A percentile compares a stretch with the other conserved stretches of the same genome.
Conservation (phyloP, 1,140 invertebrate genomes). For the Samia ricini region DNA sequence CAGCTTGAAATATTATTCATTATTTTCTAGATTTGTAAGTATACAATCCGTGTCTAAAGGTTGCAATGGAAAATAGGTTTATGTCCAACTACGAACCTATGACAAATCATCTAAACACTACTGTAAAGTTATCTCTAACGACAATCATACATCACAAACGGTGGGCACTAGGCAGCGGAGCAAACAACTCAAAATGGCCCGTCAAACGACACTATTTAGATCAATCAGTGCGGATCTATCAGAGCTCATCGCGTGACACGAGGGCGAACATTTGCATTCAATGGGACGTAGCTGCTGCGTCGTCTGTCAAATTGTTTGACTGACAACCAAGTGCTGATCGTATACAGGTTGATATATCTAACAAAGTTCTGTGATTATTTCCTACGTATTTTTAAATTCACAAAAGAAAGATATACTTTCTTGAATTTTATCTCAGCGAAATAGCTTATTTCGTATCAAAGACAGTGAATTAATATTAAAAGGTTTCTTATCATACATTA, state of each 20-base stretch:
- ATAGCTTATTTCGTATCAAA: too few relatives aligned
- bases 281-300: conserved; percentile 41
- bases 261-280: conserved; percentile 73
- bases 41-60: background rate
- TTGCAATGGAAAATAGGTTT: background rate
- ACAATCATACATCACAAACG: background rate
- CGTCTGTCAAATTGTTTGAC: conserved; percentile 43
- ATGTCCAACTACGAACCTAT: background rate
- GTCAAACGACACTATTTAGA: conserved; percentile 34
- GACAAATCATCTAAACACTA: background rate
- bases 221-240: conserved; percentile 58
- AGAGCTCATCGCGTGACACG: conserved; percentile 39
- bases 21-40: background rate
- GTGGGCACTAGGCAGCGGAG: background rate
- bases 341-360: conserved; percentile 23
- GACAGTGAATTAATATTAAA: too few relatives aligned
- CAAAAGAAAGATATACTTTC: too few relatives aligned
- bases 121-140: background rate
- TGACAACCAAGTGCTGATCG: conserved; percentile 26
- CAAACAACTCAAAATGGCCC: background rate
- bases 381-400: conserved; percentile 1
- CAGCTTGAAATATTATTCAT: too few relatives aligned
- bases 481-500: too few relatives aligned
- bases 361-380: conserved; percentile 6
- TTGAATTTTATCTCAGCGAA: too few relatives aligned